These are phyloP conservation scores for Argentina silus DNA, from an alignment of 2,797 vertebrate species.

Conservation along the genomic window DNA sequence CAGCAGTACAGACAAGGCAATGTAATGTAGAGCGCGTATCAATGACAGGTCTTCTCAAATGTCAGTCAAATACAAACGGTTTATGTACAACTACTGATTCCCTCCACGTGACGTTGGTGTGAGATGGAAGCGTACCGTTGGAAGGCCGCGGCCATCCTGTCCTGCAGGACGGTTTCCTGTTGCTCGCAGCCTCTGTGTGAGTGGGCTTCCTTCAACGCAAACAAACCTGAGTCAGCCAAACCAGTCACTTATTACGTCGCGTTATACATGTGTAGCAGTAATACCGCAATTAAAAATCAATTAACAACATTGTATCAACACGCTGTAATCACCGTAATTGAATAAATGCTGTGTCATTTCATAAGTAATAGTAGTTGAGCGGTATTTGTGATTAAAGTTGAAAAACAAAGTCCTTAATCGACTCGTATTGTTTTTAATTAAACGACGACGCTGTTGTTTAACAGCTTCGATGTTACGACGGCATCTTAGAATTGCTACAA, in stretches of 20 bases:
- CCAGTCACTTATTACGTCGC: too few relatives aligned
- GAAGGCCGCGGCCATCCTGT: constrained; percentile 67
- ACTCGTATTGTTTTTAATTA: too few relatives aligned
- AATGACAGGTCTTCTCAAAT: constrained; percentile 67
- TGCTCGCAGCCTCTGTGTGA: constrained; percentile 60
- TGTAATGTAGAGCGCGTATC: constrained; percentile 70
- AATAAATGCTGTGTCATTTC: too few relatives aligned
- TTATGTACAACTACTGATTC: constrained; percentile 74
- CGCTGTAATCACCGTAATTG: too few relatives aligned
- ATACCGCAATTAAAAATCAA: too few relatives aligned
- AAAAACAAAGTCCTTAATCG: too few relatives aligned
- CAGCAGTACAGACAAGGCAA: constrained; percentile 63
- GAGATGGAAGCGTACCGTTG: constrained; percentile 68
- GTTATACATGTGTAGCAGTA: too few relatives aligned
- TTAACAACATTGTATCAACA: too few relatives aligned
- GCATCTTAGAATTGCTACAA: not conserved
- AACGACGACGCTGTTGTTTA: not conserved
- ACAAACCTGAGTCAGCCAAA: too few relatives aligned
- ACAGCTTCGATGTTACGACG: not conserved
- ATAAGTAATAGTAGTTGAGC: too few relatives aligned
- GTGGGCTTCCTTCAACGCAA: constrained; percentile 54
- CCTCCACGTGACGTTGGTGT: constrained; percentile 65
- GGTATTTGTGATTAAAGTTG: too few relatives aligned
- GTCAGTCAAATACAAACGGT: constrained; percentile 74
- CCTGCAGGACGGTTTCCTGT: constrained; percentile 58